These are phyloP conservation scores for Ectropis crepuscularia DNA, from an alignment of 2,888 invertebrate genomes.

Conservation along the genomic window DNA sequence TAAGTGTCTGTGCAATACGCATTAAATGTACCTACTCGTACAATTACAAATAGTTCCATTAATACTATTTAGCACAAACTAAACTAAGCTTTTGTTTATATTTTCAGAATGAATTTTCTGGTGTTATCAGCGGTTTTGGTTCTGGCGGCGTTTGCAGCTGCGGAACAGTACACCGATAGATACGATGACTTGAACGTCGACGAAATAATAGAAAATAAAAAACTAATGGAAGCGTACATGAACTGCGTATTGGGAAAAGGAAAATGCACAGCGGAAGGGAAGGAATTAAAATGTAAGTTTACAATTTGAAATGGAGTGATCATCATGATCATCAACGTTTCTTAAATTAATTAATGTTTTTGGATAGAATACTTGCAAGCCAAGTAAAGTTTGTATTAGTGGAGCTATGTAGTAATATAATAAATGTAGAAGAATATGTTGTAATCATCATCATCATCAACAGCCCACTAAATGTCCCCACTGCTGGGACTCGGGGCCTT, in stretches of 20 bases:
- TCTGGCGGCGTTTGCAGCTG: constrained; percentile 39
- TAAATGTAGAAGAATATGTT: too few species aligned
- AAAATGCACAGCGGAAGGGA: constrained; percentile 88
- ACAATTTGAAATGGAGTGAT: not conserved
- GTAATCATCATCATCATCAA: too few species aligned
- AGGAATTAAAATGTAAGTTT: constrained; percentile 87
- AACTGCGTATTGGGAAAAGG: constrained; percentile 87
- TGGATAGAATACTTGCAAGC: too few species aligned
- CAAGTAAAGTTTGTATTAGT: too few species aligned
- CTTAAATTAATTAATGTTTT: too few species aligned
- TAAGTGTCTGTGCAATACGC: too few species aligned
- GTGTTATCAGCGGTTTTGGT: constrained; percentile 42
- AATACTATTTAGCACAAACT: not conserved
- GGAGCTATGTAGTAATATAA: too few species aligned
- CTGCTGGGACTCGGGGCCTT: too few species aligned
- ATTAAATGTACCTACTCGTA: too few species aligned
- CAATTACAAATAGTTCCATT: too few species aligned
- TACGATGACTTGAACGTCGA: constrained; percentile 89
- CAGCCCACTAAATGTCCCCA: too few species aligned
- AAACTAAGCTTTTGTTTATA: not conserved
- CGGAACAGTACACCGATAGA: constrained; percentile 84
- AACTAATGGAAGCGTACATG: constrained; percentile 87
- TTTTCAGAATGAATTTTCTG: constrained; percentile 56
- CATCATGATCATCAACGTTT: too few species aligned
- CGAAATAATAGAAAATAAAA: constrained; percentile 87